Conservation (phyloP, 2,113 vertebrate species). For the Limanda limanda region DNA sequence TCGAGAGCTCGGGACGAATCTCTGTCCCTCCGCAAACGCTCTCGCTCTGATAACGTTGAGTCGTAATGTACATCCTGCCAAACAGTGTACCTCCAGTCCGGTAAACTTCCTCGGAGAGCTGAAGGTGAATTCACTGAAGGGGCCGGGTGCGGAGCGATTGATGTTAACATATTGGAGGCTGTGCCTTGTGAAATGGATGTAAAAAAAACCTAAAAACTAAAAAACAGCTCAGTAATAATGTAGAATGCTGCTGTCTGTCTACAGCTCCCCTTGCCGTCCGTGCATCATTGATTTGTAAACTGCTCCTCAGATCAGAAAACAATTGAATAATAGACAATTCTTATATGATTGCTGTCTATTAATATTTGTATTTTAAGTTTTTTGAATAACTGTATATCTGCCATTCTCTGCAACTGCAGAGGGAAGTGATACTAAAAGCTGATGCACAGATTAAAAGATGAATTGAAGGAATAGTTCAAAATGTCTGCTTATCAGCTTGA, state of each 20-base stretch:
- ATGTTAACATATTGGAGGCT: conserved; percentile 39
- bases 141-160: conserved; percentile 38
- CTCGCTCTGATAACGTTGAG: conserved; percentile 26
- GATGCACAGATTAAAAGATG: conserved; percentile 23
- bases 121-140: conserved; percentile 39
- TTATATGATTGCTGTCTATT: conserved; percentile 29
- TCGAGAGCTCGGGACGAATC: conserved; percentile 22
- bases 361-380: conserved; percentile 44
- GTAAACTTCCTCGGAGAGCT: conserved; percentile 20
- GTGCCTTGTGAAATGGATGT: conserved; percentile 61
- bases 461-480: conserved; percentile 15
- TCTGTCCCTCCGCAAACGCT: conserved; percentile 14
- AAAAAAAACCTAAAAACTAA: not conserved
- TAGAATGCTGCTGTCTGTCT: conserved; percentile 36
- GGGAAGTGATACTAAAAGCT: conserved; percentile 30
- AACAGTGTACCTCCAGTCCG: conserved; percentile 38
- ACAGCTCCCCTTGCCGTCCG: not conserved
- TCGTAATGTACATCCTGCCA: conserved; percentile 55
- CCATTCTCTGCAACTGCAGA: conserved; percentile 39
- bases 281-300: conserved; percentile 34
- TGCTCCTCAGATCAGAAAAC: conserved; percentile 23
- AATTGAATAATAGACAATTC: conserved; percentile 26
- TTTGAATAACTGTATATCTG: conserved; percentile 48
- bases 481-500: not conserved
- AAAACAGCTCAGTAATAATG: conserved; percentile 9